A percentile compares a stretch with the other conserved stretches of the same genome.
Conservation (phyloP, 2,797 vertebrate genomes). For the Melanotaenia nigrans region DNA sequence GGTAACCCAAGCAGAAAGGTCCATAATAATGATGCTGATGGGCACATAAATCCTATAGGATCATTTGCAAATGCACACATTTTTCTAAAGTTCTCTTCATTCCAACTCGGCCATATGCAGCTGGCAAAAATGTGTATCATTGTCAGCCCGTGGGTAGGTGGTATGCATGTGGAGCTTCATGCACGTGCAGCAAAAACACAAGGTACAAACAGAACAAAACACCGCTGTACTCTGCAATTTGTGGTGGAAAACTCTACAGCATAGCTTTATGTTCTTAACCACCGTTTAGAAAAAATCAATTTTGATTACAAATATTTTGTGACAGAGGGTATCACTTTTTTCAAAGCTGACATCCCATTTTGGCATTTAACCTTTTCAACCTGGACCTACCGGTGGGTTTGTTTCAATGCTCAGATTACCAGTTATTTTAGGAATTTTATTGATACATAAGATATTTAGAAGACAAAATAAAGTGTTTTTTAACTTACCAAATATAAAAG, state of each 20-base stretch:
- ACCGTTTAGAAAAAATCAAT: constrained; percentile 38
- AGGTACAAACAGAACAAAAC: constrained; percentile 48
- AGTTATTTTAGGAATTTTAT: not conserved
- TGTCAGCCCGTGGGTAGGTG: constrained; percentile 41
- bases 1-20: not conserved
- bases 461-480: not conserved
- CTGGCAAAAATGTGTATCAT: constrained; percentile 5
- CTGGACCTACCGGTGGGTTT: constrained; percentile 25
- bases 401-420: constrained; percentile 1
- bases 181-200: constrained; percentile 35
- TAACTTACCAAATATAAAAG: not conserved
- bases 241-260: constrained; percentile 35
- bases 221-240: constrained; percentile 46
- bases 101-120: constrained; percentile 3
- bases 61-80: not conserved
- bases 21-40: not conserved
- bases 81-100: constrained; percentile 1
- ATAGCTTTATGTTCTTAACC: constrained; percentile 32
- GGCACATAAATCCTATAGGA: not conserved
- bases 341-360: constrained; percentile 38
- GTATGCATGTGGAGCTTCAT: constrained; percentile 29
- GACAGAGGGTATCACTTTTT: constrained; percentile 41
- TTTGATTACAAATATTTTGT: constrained; percentile 45
- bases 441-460: not conserved
- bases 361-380: constrained; percentile 27